phyloP scores from a whole-genome alignment of 1,140 invertebrate genomes.

The Adoxophyes honmai region DNA sequence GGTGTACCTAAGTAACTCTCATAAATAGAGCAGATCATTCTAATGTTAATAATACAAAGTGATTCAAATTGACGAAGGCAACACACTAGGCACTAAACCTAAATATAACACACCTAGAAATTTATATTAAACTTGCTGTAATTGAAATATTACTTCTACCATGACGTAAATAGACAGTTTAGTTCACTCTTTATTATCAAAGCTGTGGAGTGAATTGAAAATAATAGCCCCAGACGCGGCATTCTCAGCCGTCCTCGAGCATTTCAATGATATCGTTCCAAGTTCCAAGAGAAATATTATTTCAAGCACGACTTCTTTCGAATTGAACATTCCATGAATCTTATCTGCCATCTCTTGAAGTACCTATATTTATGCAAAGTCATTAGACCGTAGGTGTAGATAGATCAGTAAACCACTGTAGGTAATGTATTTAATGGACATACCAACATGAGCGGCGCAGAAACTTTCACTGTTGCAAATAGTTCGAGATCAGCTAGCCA shows the following conservation, averaged over 20 bases:
- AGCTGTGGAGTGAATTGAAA: conserved; percentile 30
- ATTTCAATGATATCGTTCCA: neutral
- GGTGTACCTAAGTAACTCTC: too few species aligned
- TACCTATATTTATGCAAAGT: too few species aligned
- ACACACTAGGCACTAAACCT: neutral
- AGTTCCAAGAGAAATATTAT: too few species aligned
- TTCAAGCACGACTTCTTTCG: too few species aligned
- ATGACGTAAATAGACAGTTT: conserved; percentile 9
- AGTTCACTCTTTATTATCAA: conserved; percentile 30
- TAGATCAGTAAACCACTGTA: neutral
- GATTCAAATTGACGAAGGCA: neutral
- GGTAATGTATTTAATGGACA: conserved; percentile 19
- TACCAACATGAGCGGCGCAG: conserved; percentile 18
- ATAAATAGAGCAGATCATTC: too few species aligned
- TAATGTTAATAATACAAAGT: too few species aligned
- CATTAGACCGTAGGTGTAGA: too few species aligned
- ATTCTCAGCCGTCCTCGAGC: conserved; percentile 4
- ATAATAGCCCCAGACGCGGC: conserved; percentile 20
- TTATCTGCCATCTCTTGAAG: too few species aligned
- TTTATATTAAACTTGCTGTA: conserved; percentile 6
- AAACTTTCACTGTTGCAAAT: conserved; percentile 60
- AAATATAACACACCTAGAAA: neutral
- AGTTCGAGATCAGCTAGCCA: conserved; percentile 39
- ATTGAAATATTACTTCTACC: conserved; percentile 4
- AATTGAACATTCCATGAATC: too few species aligned